Evolutionary conservation across 2,888 invertebrate species (phyloP).

Genomic region (Prosopocoilus inquinatus): DNA sequence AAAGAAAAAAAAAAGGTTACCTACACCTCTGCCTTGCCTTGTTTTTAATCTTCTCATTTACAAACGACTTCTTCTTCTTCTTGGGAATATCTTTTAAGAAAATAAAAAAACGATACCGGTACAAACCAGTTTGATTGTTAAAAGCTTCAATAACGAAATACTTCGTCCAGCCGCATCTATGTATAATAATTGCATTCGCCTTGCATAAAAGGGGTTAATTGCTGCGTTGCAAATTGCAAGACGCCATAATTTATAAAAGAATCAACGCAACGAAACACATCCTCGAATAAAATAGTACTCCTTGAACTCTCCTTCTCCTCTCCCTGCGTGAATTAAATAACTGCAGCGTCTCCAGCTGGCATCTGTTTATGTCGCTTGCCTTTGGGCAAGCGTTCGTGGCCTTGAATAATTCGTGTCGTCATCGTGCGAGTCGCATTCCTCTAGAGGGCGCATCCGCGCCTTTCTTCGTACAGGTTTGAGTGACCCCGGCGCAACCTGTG

Average conservation of each 20-base stretch:
- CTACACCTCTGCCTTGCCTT: no score
- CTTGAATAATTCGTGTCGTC: slow-evolving; percentile 15
- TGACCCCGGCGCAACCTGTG: not conserved
- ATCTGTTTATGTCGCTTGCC: slow-evolving; percentile 3
- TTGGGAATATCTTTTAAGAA: no score
- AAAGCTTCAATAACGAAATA: no score
- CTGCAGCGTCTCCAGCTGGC: not conserved
- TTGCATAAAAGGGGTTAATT: no score
- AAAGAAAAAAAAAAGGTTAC: no score
- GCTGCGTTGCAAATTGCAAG: no score
- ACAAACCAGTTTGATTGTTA: no score
- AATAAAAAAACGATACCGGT: no score
- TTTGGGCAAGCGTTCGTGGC: slow-evolving; percentile 8
- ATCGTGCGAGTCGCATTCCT: slow-evolving; percentile 27
- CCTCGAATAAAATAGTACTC: not conserved
- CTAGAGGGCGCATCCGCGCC: slow-evolving; percentile 28
- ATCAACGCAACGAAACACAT: not conserved
- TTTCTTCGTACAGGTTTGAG: not conserved
- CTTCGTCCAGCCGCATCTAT: no score
- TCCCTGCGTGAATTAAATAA: not conserved
- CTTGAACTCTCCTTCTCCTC: not conserved
- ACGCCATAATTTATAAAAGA: not conserved
- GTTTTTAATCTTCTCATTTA: no score
- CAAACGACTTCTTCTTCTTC: no score
- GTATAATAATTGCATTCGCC: no score